Evolutionary conservation across 1,140 invertebrate species (phyloP).

Genomic region (Sitobion miscanthi): DNA sequence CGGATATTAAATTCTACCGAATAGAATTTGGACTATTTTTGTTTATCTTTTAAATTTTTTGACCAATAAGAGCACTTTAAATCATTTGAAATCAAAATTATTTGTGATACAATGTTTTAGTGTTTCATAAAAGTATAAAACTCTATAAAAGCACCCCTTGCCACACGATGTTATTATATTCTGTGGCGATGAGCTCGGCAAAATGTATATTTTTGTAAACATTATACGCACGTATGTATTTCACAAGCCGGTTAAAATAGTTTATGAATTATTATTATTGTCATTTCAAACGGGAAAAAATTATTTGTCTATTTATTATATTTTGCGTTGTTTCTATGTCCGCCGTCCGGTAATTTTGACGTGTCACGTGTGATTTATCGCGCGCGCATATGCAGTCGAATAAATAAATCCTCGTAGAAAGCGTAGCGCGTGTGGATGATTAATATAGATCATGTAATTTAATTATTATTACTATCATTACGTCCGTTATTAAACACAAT

Average conservation of each 20-base stretch:
- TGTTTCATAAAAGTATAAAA: background rate
- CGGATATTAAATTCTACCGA: background rate
- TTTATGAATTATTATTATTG: conserved; percentile 4
- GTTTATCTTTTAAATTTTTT: background rate
- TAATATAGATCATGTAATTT: background rate
- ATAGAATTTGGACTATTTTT: background rate
- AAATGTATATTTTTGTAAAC: background rate
- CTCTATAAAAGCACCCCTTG: background rate
- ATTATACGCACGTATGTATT: background rate
- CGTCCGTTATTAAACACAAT: background rate
- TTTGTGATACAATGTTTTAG: background rate
- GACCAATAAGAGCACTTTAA: background rate
- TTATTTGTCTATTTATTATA: conserved; percentile 18
- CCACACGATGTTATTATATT: background rate
- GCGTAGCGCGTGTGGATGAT: background rate
- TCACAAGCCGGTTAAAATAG: background rate
- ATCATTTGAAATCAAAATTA: background rate
- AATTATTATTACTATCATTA: background rate
- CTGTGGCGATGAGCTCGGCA: background rate
- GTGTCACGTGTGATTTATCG: background rate
- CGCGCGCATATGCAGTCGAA: background rate
- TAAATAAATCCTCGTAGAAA: background rate
- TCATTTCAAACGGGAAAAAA: background rate
- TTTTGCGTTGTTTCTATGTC: background rate
- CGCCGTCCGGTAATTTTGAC: background rate